Evolutionary conservation across 2,797 vertebrate species (phyloP), one percentile per base, ranked within the genome.

Genomic region (Rachycentron canadum): DNA sequence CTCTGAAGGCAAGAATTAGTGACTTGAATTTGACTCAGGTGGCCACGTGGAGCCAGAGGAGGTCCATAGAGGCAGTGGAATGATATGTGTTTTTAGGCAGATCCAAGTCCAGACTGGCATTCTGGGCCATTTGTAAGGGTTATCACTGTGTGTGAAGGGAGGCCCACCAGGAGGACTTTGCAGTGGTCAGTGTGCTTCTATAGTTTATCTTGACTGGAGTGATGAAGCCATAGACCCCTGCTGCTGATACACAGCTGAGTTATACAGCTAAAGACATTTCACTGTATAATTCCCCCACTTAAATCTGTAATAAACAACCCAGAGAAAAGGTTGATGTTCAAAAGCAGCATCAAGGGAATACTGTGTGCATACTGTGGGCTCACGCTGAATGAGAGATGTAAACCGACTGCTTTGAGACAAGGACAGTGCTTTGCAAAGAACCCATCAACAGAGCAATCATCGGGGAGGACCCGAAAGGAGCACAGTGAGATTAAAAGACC

Each of bases 361-460:
- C 41, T 58, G 55, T 65, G 69, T 53, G 73, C 38, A 67, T 38
- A 61, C 63, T 36, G 45, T 53, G 40, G 70, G 36, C 50, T 62
- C 19, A 1, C 16, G 83, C 78, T 59, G 75, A 82, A 65, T 72
- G 57, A 40, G 63, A 78, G 69, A 75, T 59, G 64, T 72, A 69
- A 73, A 76, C 72, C 40, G 49, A 53, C 47, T 57, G 62, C 75
- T 78, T 55, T 71, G 83, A 85, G 84, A 91, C 85, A 84, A 89
- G 85, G 85, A 84, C 84, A 28, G 73, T 25, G 23, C 72, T 86
- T 79, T 74, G 81, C 73, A 83, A 80, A 83, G 84, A 82, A 76
- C 43, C 84, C 79, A 84, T 91, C 90, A 89, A 79, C 84, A 60
- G 70, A 85, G 88, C 85, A 87, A 88, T 91, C 88, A 91, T 74